Base-by-base conservation (phyloP, 1,140 invertebrate genomes). In the Grapholita molesta region DNA sequence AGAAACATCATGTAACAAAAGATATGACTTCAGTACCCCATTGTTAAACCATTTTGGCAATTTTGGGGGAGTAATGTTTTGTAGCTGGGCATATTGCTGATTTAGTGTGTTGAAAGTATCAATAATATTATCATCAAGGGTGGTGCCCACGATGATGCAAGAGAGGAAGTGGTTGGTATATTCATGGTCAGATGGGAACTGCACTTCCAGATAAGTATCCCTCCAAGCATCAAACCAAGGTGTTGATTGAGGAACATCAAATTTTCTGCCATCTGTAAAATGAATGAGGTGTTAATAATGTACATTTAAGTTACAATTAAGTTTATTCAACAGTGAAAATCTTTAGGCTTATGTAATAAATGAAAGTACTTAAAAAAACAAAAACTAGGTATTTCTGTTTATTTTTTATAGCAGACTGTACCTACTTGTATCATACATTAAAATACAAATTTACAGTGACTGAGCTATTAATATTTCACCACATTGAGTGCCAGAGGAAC, bases 211-310 rank as follows among this genome's bases (percentile, higher is more conserved):
- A 90, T 99, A 99, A 25, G 95, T 96, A 80, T 98, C 97, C 81
- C 98, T 94, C 97, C 98, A 99, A n/a, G 95, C 94, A 86, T 99
- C 98, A 93, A 97, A 99, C 98, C 98, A 99, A n/a, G 97, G 96
- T 30, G 97, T 96, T 3, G 94, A 93, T 23, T 94, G 93, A 75
- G 96, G 96, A 67, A 97, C 92, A 75, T 95, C 93, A 52, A 96
- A 82, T 68, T 93, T 88, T 80, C 92, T 79, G 64, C 85, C 77
- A 75, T 90, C 85, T 92, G 78, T 68, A 92, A 93, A 85, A 68
- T 78, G 70, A 67, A 69, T 64, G 9, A 57, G 33, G 28, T 24
- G 57, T 15, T 38, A 5, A 15, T 3, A 3, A 30, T 30, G 28
- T n/a, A n/a, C n/a, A n/a, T n/a, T n/a, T n/a, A n/a, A n/a, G n/a